These are phyloP conservation scores for Lampris megalopsis DNA, from an alignment of 2,113 vertebrate species.

Conservation along the genomic window DNA sequence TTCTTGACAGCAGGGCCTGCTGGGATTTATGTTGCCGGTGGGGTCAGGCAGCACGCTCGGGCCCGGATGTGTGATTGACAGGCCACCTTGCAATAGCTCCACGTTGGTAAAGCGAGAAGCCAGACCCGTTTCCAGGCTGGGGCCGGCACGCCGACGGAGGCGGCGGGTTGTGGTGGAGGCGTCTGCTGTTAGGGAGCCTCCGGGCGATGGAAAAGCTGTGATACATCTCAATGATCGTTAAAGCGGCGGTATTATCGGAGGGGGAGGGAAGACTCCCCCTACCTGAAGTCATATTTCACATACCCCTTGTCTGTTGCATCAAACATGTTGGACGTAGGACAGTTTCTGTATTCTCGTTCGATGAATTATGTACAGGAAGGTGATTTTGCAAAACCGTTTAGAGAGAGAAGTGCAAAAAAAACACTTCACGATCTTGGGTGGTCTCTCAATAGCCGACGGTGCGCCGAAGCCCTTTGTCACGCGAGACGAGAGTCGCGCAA, in stretches of 20 bases:
- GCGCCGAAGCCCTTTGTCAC: background rate
- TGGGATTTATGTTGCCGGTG: conserved; percentile 69
- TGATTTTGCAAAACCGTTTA: no score
- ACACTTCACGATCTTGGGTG: background rate
- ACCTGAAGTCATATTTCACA: no score
- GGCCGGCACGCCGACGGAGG: conserved; percentile 34
- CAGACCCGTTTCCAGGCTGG: conserved; percentile 30
- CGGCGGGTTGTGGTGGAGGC: conserved; percentile 39
- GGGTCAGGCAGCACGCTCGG: conserved; percentile 51
- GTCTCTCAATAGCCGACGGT: conserved; percentile 10
- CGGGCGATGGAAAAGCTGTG: background rate
- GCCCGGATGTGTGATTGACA: conserved; percentile 70
- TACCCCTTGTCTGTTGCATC: no score
- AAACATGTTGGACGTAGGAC: no score
- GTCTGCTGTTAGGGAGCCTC: conserved; percentile 17
- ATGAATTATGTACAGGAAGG: no score
- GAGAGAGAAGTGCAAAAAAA: no score
- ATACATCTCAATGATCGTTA: conserved; percentile 39
- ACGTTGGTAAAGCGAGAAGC: conserved; percentile 32
- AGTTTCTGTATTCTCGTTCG: no score
- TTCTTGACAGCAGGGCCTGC: conserved; percentile 72
- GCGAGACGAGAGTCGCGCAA: conserved; percentile 15
- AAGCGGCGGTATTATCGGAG: background rate
- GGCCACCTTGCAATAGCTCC: conserved; percentile 36
- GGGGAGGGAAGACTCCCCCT: background rate